Percentiles rank a stretch among this genome's conserved stretches.
Conservation (phyloP, 2,113 vertebrate species). For the Heterochromis multidens region DNA sequence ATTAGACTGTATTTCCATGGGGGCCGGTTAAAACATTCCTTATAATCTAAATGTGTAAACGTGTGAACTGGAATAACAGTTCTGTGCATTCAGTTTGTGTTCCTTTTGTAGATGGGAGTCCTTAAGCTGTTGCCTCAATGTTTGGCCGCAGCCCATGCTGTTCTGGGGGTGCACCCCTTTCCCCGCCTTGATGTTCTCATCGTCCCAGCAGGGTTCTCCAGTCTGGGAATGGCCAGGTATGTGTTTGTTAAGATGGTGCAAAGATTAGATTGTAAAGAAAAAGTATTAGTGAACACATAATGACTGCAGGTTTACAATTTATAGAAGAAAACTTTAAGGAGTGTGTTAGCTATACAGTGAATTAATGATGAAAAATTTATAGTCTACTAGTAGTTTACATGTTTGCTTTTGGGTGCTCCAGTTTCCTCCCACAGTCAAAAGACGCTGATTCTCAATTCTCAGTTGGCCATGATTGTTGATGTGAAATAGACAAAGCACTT, state of each 20-base stretch:
- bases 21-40: background rate
- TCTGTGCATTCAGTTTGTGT: background rate
- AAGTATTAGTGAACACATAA: background rate
- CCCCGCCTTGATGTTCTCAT: conserved; percentile 90
- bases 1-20: background rate
- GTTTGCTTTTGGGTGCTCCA: background rate
- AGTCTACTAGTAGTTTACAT: background rate
- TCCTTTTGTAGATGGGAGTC: conserved; percentile 61
- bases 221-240: conserved; percentile 97
- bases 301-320: background rate
- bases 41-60: background rate
- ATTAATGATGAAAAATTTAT: background rate
- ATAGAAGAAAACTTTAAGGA: background rate
- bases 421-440: background rate
- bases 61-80: background rate
- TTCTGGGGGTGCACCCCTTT: conserved; percentile 92
- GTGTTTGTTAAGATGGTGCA: background rate
- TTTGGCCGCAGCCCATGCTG: conserved; percentile 82
- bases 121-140: conserved; percentile 81
- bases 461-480: background rate
- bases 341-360: background rate
- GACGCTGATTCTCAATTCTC: background rate
- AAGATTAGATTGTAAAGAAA: background rate
- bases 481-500: background rate
- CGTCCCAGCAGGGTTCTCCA: conserved; percentile 91